Conservation (phyloP, 1,140 invertebrate genomes). For the Diplogasteroides magnus region DNA sequence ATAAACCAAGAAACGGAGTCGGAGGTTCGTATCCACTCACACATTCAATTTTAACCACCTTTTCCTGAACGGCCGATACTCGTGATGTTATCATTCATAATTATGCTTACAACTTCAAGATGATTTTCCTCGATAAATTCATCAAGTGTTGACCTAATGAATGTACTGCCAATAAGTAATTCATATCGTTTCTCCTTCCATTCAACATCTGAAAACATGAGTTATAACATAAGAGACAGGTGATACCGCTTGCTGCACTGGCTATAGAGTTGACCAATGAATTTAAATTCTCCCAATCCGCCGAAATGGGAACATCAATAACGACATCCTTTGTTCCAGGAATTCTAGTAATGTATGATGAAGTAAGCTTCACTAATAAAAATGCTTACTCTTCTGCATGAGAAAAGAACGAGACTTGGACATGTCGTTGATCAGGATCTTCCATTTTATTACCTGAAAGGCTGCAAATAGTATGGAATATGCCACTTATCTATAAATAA, state of each 20-base stretch:
- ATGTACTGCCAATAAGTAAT: conserved; percentile 41
- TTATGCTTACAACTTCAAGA: conserved; percentile 23
- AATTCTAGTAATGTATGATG: conserved; percentile 3
- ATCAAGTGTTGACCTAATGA: conserved; percentile 34
- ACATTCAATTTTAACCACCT: conserved; percentile 43
- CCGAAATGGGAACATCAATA: conserved; percentile 19
- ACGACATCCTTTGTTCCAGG: conserved; percentile 12
- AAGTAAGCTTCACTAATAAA: neutral
- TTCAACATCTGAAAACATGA: conserved; percentile 31
- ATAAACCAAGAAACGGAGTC: conserved; percentile 36
- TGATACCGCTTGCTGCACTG: conserved; percentile 5
- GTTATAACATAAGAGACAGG: conserved; percentile 6
- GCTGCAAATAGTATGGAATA: too few species aligned
- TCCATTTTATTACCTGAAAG: too few species aligned
- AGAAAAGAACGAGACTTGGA: neutral
- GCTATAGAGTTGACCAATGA: conserved; percentile 21
- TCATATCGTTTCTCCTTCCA: conserved; percentile 45
- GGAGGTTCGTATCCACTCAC: conserved; percentile 39
- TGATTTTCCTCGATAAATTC: conserved; percentile 42
- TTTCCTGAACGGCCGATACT: conserved; percentile 32
- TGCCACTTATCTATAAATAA: too few species aligned
- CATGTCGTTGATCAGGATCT: too few species aligned
- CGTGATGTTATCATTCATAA: conserved; percentile 3
- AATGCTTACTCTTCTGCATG: neutral
- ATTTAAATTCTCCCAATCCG: conserved; percentile 19